Evolutionary conservation across 2,888 invertebrate species (phyloP), one percentile per base, ranked within the genome.

Genomic region (Esperia sulphurella): DNA sequence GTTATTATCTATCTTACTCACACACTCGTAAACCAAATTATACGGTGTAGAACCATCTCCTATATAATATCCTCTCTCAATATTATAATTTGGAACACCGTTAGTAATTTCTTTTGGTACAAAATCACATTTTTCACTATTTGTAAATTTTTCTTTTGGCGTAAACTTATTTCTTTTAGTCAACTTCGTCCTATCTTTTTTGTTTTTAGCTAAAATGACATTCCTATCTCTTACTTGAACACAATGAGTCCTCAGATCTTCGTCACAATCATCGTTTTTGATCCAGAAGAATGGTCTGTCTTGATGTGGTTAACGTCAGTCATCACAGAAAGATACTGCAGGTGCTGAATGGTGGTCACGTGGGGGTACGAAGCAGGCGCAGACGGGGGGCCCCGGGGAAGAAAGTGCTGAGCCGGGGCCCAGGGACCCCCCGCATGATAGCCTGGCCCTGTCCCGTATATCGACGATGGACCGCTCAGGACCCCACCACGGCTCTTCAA

Each of bases 241-340:
- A 35, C 33, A 30, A 13, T 14, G 28, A 33, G 21, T 30, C 8
- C 35, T 35, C 1, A 35, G 10, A n/a, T 55, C 21, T 21, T 21
- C 46, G 43, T 55, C 49, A 49, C 48, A 50, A 38, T 48, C 53
- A 35, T 57, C 57, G 33, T 55, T 53, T 45, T 55, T 57, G 28
- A 55, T 61, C 69, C 68, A 69, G 58, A 69, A 68, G 45, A 57
- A 57, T 46, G 59, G 59, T 48, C 52, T 68, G 30, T 46, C 43
- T 43, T 58, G 52, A 48, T 52, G 44, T 50, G 51, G 84, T 84
- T 85, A 84, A 62, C 74, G 82, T 86, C 86, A 85, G 69, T 87
- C 83, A n/a, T 87, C 91, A 65, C 90, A 91, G 72, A 92, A 92
- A 13, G 91, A 83, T 30, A 92, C 92, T n/a, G 82, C 90, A 0